Conservation (phyloP, 2,888 invertebrate species). For the Ptilodon capucinus region DNA sequence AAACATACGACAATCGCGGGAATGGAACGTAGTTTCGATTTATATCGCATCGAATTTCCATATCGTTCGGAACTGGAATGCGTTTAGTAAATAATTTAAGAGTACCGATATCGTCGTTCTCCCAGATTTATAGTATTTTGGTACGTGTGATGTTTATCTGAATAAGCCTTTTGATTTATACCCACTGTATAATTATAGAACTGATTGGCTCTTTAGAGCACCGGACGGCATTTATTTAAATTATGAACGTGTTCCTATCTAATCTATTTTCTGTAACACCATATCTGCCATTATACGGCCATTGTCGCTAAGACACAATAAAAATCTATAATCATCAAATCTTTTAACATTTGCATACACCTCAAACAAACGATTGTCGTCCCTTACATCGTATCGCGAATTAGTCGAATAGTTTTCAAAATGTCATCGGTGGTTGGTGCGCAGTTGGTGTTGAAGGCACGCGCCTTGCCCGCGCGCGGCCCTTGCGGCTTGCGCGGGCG, state of each 20-base stretch:
- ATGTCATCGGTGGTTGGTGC: constrained; percentile 9
- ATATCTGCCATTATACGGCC: no score
- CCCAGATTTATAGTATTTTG: constrained; percentile 24
- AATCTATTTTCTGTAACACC: no score
- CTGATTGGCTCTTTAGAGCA: constrained; percentile 13
- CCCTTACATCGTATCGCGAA: background rate
- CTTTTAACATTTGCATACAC: no score
- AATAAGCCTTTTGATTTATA: constrained; percentile 21
- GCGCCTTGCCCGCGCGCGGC: constrained; percentile 15
- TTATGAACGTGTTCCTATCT: no score
- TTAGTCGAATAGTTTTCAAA: background rate
- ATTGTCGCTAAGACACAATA: no score
- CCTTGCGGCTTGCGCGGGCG: constrained; percentile 38
- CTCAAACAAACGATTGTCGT: background rate
- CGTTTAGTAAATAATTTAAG: constrained; percentile 22
- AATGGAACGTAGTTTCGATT: constrained; percentile 15
- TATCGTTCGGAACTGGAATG: constrained; percentile 17
- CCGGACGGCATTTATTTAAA: constrained; percentile 22
- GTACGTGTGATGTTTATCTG: constrained; percentile 20
- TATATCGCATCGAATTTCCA: constrained; percentile 16
- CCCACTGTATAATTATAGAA: constrained; percentile 19
- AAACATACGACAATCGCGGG: constrained; percentile 15
- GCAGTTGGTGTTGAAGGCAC: constrained; percentile 27
- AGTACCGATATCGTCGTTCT: constrained; percentile 18
- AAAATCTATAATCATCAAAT: no score